These are phyloP conservation scores for Dynastes hyllus DNA, from an alignment of 2,888 invertebrate genomes.

Conservation along the genomic window DNA sequence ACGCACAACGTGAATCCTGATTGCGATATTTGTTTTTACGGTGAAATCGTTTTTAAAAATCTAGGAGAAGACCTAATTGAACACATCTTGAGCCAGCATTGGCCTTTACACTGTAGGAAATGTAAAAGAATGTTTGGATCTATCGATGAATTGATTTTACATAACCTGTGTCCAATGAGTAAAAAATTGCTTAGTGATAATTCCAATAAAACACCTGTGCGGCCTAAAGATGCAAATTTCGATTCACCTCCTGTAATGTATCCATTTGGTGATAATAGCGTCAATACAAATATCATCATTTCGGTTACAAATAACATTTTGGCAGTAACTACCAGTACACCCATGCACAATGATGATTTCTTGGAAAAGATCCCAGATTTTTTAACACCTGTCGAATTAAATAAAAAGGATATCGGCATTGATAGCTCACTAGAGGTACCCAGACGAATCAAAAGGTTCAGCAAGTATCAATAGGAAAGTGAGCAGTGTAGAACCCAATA, in stretches of 20 bases:
- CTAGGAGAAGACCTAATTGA: conserved; percentile 56
- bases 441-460: not conserved
- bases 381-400: conserved; percentile 60
- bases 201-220: conserved; percentile 26
- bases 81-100: conserved; percentile 63
- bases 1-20: conserved; percentile 61
- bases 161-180: conserved; percentile 60
- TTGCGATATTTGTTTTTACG: conserved; percentile 65
- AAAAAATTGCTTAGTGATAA: conserved; percentile 45
- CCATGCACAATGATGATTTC: conserved; percentile 59
- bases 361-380: conserved; percentile 56
- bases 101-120: conserved; percentile 64
- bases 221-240: conserved; percentile 49
- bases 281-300: conserved; percentile 46
- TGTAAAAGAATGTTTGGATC: conserved; percentile 62
- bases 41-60: conserved; percentile 58
- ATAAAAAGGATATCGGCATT: conserved; percentile 22
- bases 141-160: conserved; percentile 59
- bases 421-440: not conserved
- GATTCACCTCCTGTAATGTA: conserved; percentile 57
- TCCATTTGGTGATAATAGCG: conserved; percentile 48
- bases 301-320: conserved; percentile 43
- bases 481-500: too few relatives aligned
- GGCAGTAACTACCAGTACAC: conserved; percentile 62
- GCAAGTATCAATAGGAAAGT: conserved; percentile 60